A percentile compares a stretch with the other conserved stretches of the same genome.
Conservation (phyloP, 92 coral and sea anemone genomes). For the Epizoanthus ramosus region DNA sequence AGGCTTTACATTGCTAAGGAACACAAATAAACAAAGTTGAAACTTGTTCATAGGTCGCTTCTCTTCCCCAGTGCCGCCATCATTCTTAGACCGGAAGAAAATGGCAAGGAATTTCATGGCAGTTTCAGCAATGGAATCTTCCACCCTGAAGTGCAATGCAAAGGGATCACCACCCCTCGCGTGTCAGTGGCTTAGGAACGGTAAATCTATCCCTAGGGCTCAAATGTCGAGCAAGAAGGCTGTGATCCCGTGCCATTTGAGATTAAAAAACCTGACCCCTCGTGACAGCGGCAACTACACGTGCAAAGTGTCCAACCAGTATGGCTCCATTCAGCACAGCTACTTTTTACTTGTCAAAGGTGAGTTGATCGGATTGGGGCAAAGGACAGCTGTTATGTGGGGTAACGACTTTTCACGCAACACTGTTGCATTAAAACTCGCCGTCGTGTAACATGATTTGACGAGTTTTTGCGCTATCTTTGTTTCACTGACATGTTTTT, state of each 20-base stretch:
- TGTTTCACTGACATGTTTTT: no score
- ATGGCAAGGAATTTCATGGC: background rate
- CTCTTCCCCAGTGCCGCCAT: background rate
- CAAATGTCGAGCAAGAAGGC: background rate
- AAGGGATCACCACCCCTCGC: background rate
- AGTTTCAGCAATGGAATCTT: background rate
- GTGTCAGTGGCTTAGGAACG: constrained; percentile 3
- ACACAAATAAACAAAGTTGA: no score
- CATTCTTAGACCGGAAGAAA: constrained; percentile 16
- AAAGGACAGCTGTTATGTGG: no score
- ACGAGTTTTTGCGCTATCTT: no score
- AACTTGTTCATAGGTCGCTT: no score
- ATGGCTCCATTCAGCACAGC: constrained; percentile 16
- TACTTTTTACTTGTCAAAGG: constrained; percentile 5
- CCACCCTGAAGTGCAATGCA: background rate
- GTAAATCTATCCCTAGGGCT: background rate
- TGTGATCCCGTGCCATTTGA: background rate
- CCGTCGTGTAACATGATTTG: no score
- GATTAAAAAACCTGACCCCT: background rate
- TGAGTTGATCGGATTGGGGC: background rate
- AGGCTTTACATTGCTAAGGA: no score
- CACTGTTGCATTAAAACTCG: no score
- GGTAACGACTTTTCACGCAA: no score
- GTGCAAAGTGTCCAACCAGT: constrained; percentile 4
- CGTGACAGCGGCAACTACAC: constrained; percentile 21